A percentile compares a stretch with the other conserved stretches of the same genome.
Evolutionary conservation across 2,113 vertebrate genomes (phyloP).

Genomic region (Melanostigma gelatinosum): DNA sequence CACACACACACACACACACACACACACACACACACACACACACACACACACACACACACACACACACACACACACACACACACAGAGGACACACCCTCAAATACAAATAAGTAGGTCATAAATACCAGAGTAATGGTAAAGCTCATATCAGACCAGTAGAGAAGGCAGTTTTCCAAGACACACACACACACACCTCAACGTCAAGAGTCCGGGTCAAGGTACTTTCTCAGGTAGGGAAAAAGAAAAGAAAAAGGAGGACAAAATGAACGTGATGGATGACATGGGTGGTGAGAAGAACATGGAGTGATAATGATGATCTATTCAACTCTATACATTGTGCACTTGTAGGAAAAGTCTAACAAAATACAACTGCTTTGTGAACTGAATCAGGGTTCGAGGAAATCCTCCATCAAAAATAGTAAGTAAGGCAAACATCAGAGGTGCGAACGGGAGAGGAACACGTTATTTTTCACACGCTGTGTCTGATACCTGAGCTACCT

Average conservation of each 20-base stretch:
- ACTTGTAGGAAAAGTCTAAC: conserved; percentile 83
- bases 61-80: conserved; percentile 31
- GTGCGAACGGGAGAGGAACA: conserved; percentile 78
- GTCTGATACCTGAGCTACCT: conserved; percentile 84
- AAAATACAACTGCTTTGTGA: conserved; percentile 83
- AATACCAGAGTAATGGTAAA: conserved; percentile 71
- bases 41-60: conserved; percentile 3
- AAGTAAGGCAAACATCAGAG: conserved; percentile 83
- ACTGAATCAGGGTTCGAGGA: conserved; percentile 77
- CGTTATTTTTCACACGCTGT: conserved; percentile 75
- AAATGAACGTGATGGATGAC: conserved; percentile 45
- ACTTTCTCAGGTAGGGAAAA: neutral
- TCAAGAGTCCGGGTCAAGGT: conserved; percentile 62
- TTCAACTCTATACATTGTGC: conserved; percentile 81
- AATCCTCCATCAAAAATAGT: conserved; percentile 82
- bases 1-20: conserved; percentile 12
- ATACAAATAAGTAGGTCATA: conserved; percentile 66
- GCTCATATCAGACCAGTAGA: conserved; percentile 59
- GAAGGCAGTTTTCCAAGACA: conserved; percentile 44
- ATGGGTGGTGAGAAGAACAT: conserved; percentile 48
- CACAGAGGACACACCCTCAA: conserved; percentile 49
- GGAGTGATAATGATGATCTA: conserved; percentile 57
- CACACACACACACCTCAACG: conserved; percentile 46
- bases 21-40: conserved; percentile 29
- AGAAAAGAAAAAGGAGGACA: neutral